Base-by-base conservation (phyloP, 2,113 vertebrate species). In the Channa argus region DNA sequence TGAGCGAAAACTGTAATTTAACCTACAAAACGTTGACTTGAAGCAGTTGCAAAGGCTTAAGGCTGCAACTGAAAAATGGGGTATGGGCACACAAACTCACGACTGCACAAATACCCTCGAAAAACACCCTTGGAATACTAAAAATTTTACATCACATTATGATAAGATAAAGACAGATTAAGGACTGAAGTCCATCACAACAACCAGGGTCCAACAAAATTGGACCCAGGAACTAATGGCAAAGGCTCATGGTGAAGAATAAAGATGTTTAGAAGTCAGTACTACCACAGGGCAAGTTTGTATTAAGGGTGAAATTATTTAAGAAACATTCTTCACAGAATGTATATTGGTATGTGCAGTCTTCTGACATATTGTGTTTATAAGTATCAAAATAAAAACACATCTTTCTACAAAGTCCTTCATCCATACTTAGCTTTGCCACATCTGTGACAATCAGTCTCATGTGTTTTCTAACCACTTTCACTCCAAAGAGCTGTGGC, bases 41-140 rank as follows among this genome's bases (percentile, higher is more conserved):
- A 73, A 84, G 84, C 84, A 88, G 71, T 89, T 76, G 82, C 79
- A 73, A 45, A 73, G 49, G 63, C 64, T 85, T 56, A 72, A 67
- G 69, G 76, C 63, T 66, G 46, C 44, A 63, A 71, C 3, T 36
- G 63, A 45, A 54, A 62, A 47, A 8, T 70, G 74, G 60, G 46
- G 44, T 43, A 24, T 43, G 45, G 8, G 39, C 49, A 50, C 6
- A 33, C 8, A 3, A 15, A 62, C 15, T 55, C 63, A 66, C 50
- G 64, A 33, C 9, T 8, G 54, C 43, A 50, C 9, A 39, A 46
- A 69, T 24, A 3, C 24, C 13, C 15, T 43, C 8, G 13, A 3
- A 1, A 12, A 1, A 24, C 24, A 41, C 39, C 45, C 7, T 45
- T 15, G 10, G 10, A 39, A 11, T 47, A 3, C 11, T 6, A 9